These are phyloP conservation scores for Steinernema carpocapsae DNA, from an alignment of 2,888 invertebrate genomes.

Conservation along the genomic window DNA sequence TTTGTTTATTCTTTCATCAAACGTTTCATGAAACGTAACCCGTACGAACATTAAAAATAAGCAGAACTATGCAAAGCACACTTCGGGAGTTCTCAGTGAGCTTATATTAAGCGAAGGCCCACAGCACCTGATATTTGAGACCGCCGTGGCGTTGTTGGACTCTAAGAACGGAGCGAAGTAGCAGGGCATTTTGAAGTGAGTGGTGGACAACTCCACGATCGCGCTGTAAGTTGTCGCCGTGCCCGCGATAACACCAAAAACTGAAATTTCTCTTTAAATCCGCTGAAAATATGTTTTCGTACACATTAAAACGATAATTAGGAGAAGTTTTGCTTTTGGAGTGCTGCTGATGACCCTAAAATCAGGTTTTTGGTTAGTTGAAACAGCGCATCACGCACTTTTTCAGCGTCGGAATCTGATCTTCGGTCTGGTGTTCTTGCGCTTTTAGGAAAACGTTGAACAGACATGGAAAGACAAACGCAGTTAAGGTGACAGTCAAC, in stretches of 20 bases:
- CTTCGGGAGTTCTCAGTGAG: background rate
- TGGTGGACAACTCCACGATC: background rate
- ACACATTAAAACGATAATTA: background rate
- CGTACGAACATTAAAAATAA: no score
- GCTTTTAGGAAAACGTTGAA: conserved; percentile 4
- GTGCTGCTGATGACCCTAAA: background rate
- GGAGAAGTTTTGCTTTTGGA: background rate
- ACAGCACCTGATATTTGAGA: background rate
- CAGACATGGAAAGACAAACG: background rate
- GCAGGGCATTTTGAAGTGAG: conserved; percentile 1
- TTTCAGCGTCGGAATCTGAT: background rate
- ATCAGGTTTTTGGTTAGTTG: background rate
- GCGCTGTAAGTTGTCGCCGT: background rate
- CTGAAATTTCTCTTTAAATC: background rate
- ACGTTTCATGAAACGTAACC: no score
- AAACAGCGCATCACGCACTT: background rate
- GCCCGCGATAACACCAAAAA: background rate
- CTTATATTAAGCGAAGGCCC: background rate
- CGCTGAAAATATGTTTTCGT: background rate
- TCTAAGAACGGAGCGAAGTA: background rate
- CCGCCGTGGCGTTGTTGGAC: background rate
- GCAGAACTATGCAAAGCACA: background rate
- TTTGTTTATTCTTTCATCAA: no score
- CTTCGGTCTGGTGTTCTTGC: background rate
- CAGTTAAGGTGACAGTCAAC: background rate